Evolutionary conservation across 2,888 invertebrate genomes (phyloP), one percentile per base, ranked within the genome.

Genomic region (Phengaris alcon): DNA sequence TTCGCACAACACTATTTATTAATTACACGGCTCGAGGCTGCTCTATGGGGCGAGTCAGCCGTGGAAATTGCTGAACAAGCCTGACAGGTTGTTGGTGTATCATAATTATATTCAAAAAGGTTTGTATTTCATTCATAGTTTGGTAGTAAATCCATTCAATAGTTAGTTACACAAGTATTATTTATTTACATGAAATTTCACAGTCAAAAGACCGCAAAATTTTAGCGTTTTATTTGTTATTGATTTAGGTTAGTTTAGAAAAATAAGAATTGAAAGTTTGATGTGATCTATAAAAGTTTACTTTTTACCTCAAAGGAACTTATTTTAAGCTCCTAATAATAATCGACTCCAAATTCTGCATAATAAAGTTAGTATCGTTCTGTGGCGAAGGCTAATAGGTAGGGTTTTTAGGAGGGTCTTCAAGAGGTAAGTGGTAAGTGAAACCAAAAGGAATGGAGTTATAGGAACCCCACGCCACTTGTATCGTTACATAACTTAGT

Each of bases 11-110:
- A 80, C 86, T 87, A 85, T 89, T 88, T 86, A 84, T 88, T 90
- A 90, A 93, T 92, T 92, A 91, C 85, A 88, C 85, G 85, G 82
- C 13, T 72, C 52, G 35, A 4, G n/a, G 35, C 72, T 15, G 72
- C 54, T 54, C 35, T 72, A 13, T 54, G 35, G 72, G 8, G 35
- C 8, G 52, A 13, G 54, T 72, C 72, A 72, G 54, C 51, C 72
- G 54, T 72, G 72, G 7, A 72, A 72, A 72, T 72, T 22, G 54
- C 15, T 72, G 51, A 51, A 51, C 52, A 13, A 54, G 35, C 10
- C 10, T 54, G 72, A 54, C 72, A 72, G 72, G 72, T 72, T 22
- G 35, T 52, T 72, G 70, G 15, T 70, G 15, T 70, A 70, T 51
- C 51, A 70, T 70, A 70, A 70, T 70, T 70, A 70, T 54, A 54